phyloP scores from a whole-genome alignment of 2,888 invertebrate species.

The Ecdyonurus torrentis region DNA sequence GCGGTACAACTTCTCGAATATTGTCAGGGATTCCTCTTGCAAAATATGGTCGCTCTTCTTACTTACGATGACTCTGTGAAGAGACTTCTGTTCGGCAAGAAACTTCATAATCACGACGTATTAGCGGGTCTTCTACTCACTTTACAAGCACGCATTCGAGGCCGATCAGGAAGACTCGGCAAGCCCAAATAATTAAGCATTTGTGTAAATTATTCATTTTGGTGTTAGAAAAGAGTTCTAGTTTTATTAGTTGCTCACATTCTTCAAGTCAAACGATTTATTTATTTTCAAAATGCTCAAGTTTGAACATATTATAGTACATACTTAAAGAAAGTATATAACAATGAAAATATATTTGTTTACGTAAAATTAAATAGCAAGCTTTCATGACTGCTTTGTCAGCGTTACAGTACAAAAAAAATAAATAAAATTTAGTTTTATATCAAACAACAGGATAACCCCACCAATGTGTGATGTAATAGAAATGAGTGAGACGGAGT shows the following conservation, averaged over 20 bases:
- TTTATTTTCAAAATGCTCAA: not conserved
- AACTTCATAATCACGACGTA: constrained; percentile 78
- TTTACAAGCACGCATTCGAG: constrained; percentile 55
- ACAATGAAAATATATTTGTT: no score
- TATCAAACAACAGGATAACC: no score
- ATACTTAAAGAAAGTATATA: no score
- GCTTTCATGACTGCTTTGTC: no score
- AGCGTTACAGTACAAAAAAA: no score
- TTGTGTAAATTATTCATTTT: no score
- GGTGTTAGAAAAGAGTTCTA: no score
- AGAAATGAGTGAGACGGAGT: no score
- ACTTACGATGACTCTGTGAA: constrained; percentile 85
- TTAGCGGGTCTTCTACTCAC: constrained; percentile 63
- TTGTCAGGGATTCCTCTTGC: constrained; percentile 76
- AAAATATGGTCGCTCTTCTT: constrained; percentile 86
- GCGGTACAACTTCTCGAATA: constrained; percentile 73
- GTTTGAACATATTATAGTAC: no score
- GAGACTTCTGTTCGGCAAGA: constrained; percentile 71
- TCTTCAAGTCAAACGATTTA: not conserved
- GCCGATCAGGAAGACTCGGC: not conserved
- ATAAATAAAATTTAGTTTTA: no score
- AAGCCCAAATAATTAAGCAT: not conserved
- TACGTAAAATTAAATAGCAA: no score
- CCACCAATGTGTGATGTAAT: no score
- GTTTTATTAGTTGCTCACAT: not conserved